Base-by-base conservation (phyloP, 2,113 vertebrate species). In the Lontra canadensis region DNA sequence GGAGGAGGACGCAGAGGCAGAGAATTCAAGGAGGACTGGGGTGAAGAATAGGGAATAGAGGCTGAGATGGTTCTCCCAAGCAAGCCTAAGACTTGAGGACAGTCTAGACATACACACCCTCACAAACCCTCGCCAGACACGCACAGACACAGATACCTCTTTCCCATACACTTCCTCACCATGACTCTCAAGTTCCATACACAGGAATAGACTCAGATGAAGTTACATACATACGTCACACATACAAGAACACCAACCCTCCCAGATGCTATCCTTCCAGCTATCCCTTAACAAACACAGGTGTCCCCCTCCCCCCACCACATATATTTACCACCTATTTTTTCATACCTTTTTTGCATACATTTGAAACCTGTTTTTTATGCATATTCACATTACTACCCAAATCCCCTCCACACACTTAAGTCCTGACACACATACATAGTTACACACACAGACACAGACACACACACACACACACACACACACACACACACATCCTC, bases 1-100 rank as follows among this genome's bases (percentile, higher is more conserved):
- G 31, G 71, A 96, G 61, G 42, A 90, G 42, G 71, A 98, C 94
- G 49, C 42, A 96, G 78, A 94, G 47, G 52, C 26, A 96, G 63
- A 97, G n/a, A 85, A 93, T 20, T 95, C 63, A 61, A 88, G 57
- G 61, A 49, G 44, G 20, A 49, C 61, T 97, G 47, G 47, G 44
- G 29, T 78, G n/a, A 7, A 95, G 17, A 94, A 97, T 93, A 95
- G 47, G 42, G 63, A 97, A 81, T 57, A 61, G 67, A 31, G 55
- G 91, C 34, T 63, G 63, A 91, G 14, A 85, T 69, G 13, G 52
- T 73, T 96, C 44, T 92, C 57, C 59, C 73, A 91, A 61, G 83
- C 23, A 95, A 83, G 26, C 34, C 29, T 25, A 90, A 90, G 52
- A 57, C 42, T 78, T 59, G 76, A 93, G 57, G 55, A 84, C 31